Percentiles rank a stretch among this genome's conserved stretches.
These are phyloP conservation scores for Chiloscyllium plagiosum DNA, from an alignment of 2,113 vertebrate species.

Conservation along the genomic window DNA sequence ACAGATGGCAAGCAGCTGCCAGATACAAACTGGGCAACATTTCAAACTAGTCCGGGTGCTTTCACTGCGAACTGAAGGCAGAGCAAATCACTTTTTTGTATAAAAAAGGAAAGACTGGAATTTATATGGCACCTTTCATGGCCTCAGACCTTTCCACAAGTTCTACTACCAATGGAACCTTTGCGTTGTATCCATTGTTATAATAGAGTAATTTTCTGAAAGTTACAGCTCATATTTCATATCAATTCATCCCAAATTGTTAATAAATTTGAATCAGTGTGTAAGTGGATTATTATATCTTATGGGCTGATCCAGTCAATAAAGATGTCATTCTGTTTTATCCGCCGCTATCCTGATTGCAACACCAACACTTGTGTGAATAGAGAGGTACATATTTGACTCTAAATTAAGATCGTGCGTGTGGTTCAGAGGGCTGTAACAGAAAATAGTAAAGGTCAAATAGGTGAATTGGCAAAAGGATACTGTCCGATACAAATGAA, in stretches of 20 bases:
- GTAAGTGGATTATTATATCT: neutral
- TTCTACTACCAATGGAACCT: neutral
- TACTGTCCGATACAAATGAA: neutral
- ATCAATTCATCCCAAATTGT: neutral
- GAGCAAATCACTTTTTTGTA: neutral
- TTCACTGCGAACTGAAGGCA: neutral
- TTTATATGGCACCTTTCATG: neutral
- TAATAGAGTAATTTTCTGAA: neutral
- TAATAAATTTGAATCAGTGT: neutral
- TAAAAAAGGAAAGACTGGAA: neutral
- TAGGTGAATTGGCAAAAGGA: neutral
- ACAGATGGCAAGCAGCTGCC: neutral
- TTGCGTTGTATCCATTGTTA: neutral
- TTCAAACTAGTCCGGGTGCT: neutral
- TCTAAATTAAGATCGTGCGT: too few species aligned
- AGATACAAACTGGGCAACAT: neutral
- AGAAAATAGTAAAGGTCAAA: neutral
- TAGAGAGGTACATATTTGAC: neutral
- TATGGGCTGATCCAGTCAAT: neutral
- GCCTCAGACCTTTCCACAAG: neutral
- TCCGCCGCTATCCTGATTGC: neutral
- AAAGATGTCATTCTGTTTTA: neutral
- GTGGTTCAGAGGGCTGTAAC: neutral
- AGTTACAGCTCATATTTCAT: neutral
- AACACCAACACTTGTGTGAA: neutral